Evolutionary conservation across 2,888 invertebrate genomes (phyloP).

Genomic region (Sisyra nigra): DNA sequence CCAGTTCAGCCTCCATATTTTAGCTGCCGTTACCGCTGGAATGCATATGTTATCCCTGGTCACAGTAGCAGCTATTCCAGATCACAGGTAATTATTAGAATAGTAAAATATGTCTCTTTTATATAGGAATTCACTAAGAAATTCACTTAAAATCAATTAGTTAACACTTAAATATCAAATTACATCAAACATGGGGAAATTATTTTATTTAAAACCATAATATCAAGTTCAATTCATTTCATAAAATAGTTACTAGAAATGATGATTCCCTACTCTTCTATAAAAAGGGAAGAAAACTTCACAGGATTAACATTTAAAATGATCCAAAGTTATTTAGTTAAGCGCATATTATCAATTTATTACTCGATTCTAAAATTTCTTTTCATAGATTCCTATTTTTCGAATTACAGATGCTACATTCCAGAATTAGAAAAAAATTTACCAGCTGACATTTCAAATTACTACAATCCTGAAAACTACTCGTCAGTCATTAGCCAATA

Average conservation of each 20-base stretch:
- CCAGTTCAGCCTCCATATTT: slow-evolving; percentile 60
- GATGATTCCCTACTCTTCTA: too few species aligned
- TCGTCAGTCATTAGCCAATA: slow-evolving; percentile 28
- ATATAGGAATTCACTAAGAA: background rate
- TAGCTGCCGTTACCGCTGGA: slow-evolving; percentile 64
- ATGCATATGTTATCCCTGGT: slow-evolving; percentile 68
- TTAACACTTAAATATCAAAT: background rate
- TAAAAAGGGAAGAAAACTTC: too few species aligned
- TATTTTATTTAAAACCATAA: too few species aligned
- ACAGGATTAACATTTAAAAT: too few species aligned
- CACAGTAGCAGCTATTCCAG: slow-evolving; percentile 66
- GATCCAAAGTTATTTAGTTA: too few species aligned
- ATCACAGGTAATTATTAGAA: slow-evolving; percentile 39
- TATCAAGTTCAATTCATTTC: too few species aligned
- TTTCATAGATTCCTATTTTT: background rate
- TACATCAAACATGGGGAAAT: too few species aligned
- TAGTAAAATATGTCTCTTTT: background rate
- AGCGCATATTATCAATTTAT: too few species aligned
- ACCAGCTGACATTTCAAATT: slow-evolving; percentile 21
- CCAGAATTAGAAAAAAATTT: slow-evolving; percentile 32
- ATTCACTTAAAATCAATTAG: background rate
- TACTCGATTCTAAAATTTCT: too few species aligned
- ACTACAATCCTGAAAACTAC: slow-evolving; percentile 28
- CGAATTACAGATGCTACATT: slow-evolving; percentile 38
- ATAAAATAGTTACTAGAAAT: too few species aligned